Percentiles rank a stretch among this genome's conserved stretches.
Conservation (phyloP, 2,888 invertebrate genomes). For the Caenorhabditis auriculariae region DNA sequence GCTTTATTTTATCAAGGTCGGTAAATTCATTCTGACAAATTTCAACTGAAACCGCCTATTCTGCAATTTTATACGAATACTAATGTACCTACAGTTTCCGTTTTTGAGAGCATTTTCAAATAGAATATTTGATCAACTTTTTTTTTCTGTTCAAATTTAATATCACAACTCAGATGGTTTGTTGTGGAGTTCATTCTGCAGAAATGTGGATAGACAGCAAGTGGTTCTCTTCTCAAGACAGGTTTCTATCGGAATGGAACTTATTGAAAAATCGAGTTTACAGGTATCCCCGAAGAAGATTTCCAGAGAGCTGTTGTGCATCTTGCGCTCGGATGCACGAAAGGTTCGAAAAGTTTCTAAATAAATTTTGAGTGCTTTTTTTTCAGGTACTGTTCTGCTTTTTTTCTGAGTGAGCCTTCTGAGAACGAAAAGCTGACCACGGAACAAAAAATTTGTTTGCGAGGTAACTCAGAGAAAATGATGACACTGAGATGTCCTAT, state of each 20-base stretch:
- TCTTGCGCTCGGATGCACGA: conserved; percentile 33
- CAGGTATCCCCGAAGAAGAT: conserved; percentile 11
- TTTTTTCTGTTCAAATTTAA: neutral
- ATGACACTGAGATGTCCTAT: too few species aligned
- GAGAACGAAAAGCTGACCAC: neutral
- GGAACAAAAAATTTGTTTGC: conserved; percentile 23
- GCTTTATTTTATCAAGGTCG: too few species aligned
- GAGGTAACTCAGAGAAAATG: conserved; percentile 11
- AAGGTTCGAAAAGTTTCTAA: conserved; percentile 1
- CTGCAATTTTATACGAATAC: too few species aligned
- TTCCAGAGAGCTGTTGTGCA: conserved; percentile 30
- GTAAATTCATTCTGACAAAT: too few species aligned
- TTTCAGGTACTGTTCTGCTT: conserved; percentile 22
- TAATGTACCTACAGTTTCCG: too few species aligned
- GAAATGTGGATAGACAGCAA: conserved; percentile 20
- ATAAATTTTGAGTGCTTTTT: neutral
- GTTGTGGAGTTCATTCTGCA: conserved; percentile 15
- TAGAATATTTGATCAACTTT: too few species aligned
- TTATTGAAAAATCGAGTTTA: neutral
- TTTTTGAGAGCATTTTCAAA: too few species aligned
- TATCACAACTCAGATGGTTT: conserved; percentile 15
- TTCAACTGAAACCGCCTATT: too few species aligned
- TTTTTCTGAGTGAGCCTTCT: conserved; percentile 11
- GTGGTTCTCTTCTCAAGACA: conserved; percentile 15
- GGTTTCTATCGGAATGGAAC: neutral